Percentiles rank a stretch among this genome's conserved stretches.
Evolutionary conservation across 2,113 vertebrate genomes (phyloP).

Genomic region (Ochotona princeps): DNA sequence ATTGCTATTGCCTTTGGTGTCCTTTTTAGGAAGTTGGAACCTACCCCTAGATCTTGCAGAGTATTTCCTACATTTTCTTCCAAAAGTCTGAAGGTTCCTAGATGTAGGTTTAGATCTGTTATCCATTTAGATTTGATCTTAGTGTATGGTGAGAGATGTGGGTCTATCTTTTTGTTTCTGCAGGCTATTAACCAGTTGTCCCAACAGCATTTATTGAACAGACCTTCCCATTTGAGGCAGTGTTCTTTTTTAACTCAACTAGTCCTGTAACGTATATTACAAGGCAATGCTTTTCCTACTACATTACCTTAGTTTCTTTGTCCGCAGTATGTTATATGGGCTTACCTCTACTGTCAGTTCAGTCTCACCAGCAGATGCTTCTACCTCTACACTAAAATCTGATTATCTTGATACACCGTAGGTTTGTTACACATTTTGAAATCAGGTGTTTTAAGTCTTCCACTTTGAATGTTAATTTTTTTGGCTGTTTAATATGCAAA

Average conservation of each 20-base stretch:
- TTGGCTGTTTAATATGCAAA: neutral
- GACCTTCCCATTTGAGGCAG: too few relatives aligned
- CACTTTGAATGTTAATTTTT: neutral
- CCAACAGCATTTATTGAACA: too few relatives aligned
- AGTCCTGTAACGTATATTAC: neutral
- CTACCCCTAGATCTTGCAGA: too few relatives aligned
- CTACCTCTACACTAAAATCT: neutral
- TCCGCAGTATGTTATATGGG: neutral
- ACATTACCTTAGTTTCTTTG: neutral
- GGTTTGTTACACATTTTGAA: neutral
- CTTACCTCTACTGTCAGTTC: neutral
- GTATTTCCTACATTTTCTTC: too few relatives aligned
- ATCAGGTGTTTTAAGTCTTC: neutral
- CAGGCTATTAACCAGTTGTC: too few relatives aligned
- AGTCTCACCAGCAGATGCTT: neutral
- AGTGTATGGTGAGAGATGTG: too few relatives aligned
- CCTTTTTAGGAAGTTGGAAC: too few relatives aligned
- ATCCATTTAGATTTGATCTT: too few relatives aligned
- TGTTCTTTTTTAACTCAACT: neutral
- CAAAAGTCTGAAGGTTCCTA: too few relatives aligned
- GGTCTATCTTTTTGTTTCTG: too few relatives aligned
- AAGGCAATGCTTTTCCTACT: neutral
- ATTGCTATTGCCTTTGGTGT: too few relatives aligned
- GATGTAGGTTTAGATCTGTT: too few relatives aligned
- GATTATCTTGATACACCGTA: neutral